Evolutionary conservation across 2,888 invertebrate genomes (phyloP), one percentile per base, ranked within the genome.

Genomic region (Auanema freiburgensis): DNA sequence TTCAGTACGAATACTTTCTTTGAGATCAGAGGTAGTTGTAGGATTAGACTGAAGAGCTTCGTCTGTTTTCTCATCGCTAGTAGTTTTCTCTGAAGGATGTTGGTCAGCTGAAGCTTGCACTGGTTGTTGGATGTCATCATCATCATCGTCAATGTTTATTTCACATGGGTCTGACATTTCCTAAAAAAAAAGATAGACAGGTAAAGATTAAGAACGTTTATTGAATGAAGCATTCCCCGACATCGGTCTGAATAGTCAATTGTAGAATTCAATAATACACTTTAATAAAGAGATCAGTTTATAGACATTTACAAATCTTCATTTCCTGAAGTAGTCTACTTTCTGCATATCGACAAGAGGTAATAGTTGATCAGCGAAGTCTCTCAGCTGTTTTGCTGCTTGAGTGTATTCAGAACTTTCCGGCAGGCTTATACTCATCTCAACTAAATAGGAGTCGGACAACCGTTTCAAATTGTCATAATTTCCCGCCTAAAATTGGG

Each of bases 331-430:
- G 52, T 76, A 74, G 18, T 76, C 76, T 1, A 76, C 66, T 54
- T 76, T 76, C 46, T 74, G 66, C 76, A 76, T 69, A 18, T 65
- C 55, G 4, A 74, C 72, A 8, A 76, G 59, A 3, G 76, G 76
- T 43, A 63, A 59, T 4, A 76, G 61, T 18, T 76, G 72, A 58
- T 72, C 71, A 21, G 72, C 66, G 42, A 76, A 76, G 6, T 72
- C 69, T 2, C 72, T 65, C 2, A 76, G 49, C 23, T 62, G 58
- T 58, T 71, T 72, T 2, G 76, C 76, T 1, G 68, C 69, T 63
- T 71, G 46, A 44, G 56, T 62, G 50, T 76, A 76, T 50, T 76
- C 76, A 11, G 67, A 59, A 1, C 66, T 59, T 52, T 76, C 76
- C 16, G 74, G 71, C 10, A 76, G 49, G 16, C 71, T 67, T 14